These are phyloP conservation scores for Dicycla oo DNA, from an alignment of 2,888 invertebrate species.

Conservation along the genomic window DNA sequence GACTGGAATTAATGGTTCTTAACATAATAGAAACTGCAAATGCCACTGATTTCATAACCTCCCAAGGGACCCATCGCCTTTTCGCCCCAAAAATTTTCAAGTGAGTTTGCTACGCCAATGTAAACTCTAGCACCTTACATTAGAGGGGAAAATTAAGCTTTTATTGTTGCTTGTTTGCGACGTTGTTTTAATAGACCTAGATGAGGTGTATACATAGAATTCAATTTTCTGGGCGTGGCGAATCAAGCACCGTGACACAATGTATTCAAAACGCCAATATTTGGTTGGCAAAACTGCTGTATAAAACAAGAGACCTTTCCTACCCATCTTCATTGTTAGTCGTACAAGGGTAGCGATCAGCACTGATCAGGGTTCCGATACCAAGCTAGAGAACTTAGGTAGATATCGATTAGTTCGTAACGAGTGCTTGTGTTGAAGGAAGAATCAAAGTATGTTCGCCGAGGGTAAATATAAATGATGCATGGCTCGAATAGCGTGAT, in stretches of 20 bases:
- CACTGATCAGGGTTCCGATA: conserved; percentile 70
- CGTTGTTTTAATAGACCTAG: conserved; percentile 77
- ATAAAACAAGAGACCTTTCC: conserved; percentile 86
- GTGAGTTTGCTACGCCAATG: conserved; percentile 58
- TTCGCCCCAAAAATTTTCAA: conserved; percentile 85
- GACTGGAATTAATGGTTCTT: conserved; percentile 90
- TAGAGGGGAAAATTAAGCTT: conserved; percentile 68
- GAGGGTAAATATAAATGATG: conserved; percentile 90
- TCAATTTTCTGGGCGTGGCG: conserved; percentile 90
- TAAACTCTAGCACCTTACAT: conserved; percentile 62
- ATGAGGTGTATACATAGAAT: conserved; percentile 87
- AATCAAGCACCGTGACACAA: conserved; percentile 89
- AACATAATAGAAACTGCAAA: conserved; percentile 92
- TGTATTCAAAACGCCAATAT: conserved; percentile 90
- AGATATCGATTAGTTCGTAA: conserved; percentile 85
- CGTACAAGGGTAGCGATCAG: conserved; percentile 77
- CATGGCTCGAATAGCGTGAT: conserved; percentile 91
- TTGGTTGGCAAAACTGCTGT: conserved; percentile 85
- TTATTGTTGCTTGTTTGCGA: conserved; percentile 66
- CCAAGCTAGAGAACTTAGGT: conserved; percentile 67
- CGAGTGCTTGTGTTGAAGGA: conserved; percentile 84
- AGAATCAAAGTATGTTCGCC: conserved; percentile 90
- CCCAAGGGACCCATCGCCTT: conserved; percentile 89
- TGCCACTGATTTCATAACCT: conserved; percentile 92
- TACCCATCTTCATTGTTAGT: conserved; percentile 79